Evolutionary conservation across 2,888 invertebrate species (phyloP).

Genomic region (Itoplectis maculator): DNA sequence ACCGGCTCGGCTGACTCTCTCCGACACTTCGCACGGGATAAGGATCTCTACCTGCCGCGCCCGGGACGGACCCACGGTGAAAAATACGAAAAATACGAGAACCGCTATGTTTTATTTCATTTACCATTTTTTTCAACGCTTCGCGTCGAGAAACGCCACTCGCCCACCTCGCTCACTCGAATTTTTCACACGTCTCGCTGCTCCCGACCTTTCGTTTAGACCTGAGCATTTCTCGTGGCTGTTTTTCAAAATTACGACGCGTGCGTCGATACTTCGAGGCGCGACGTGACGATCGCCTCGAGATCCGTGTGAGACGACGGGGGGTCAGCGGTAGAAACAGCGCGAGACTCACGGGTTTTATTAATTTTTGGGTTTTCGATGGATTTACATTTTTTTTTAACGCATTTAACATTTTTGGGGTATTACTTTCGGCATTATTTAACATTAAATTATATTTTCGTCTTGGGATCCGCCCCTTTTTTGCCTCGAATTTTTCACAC

Average conservation of each 20-base stretch:
- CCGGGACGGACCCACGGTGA: too few species aligned
- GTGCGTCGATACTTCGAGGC: constrained; percentile 42
- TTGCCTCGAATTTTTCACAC: not conserved
- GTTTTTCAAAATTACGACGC: constrained; percentile 37
- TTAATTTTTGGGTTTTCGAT: not conserved
- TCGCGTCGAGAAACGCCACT: not conserved
- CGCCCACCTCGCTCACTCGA: constrained; percentile 39
- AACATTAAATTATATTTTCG: not conserved
- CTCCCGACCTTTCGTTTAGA: constrained; percentile 19
- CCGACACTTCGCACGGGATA: constrained; percentile 68
- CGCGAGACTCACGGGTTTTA: not conserved
- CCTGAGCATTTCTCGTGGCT: constrained; percentile 5
- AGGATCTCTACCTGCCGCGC: constrained; percentile 69
- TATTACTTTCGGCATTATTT: not conserved
- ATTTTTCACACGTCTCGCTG: constrained; percentile 64
- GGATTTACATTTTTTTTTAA: not conserved
- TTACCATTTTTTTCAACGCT: constrained; percentile 32
- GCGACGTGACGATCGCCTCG: not conserved
- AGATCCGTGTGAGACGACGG: constrained; percentile 25
- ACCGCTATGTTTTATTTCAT: constrained; percentile 43
- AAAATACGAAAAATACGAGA: constrained; percentile 43
- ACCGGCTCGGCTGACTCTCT: constrained; percentile 57
- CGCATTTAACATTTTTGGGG: not conserved
- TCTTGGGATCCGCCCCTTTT: not conserved
- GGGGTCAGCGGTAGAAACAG: constrained; percentile 10